Conservation (phyloP, 2,797 vertebrate species). For the Nothura maculosa region DNA sequence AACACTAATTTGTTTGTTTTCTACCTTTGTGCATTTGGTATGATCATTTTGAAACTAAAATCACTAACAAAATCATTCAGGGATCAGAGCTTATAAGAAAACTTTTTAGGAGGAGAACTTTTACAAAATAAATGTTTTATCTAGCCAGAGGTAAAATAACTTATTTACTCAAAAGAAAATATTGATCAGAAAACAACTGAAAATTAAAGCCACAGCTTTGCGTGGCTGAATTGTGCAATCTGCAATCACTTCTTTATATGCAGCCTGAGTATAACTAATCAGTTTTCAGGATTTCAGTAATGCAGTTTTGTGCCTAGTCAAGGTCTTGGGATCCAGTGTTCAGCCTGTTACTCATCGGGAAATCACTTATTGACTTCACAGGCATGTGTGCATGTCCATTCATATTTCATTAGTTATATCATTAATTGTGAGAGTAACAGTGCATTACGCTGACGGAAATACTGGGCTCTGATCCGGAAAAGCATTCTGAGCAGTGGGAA, state of each 20-base stretch:
- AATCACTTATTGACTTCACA: background rate
- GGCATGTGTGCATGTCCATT: background rate
- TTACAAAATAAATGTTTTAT: background rate
- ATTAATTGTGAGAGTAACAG: background rate
- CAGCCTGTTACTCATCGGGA: background rate
- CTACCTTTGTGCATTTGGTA: background rate
- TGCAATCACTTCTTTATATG: background rate
- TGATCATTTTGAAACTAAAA: background rate
- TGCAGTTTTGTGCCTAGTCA: background rate
- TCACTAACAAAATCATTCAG: background rate
- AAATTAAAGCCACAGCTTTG: background rate
- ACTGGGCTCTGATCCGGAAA: background rate
- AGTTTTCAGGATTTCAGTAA: background rate
- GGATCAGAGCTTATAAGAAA: background rate
- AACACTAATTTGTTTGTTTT: slow-evolving; percentile 30
- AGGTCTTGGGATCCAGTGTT: background rate
- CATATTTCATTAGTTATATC: background rate
- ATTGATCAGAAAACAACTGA: background rate
- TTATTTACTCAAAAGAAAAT: background rate
- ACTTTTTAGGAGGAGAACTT: background rate
- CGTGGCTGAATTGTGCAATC: background rate
- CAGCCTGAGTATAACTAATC: background rate
- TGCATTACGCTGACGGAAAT: background rate
- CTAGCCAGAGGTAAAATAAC: background rate
- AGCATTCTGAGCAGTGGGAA: background rate